Conservation (phyloP, 1,140 invertebrate species). For the Aphelenchoides fujianensis region DNA sequence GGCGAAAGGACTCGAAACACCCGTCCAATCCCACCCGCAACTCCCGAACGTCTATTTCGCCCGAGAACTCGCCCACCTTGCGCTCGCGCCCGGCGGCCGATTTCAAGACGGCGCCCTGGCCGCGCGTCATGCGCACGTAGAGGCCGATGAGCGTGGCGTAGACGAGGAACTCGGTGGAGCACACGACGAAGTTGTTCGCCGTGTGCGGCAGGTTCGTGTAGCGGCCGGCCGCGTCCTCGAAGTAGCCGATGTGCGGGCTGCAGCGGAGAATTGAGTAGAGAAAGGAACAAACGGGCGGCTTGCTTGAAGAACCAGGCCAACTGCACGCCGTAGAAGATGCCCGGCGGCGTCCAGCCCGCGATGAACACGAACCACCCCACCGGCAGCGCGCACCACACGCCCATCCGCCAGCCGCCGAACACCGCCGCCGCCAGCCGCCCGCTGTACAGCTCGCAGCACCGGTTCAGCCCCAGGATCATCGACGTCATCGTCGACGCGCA, state of each 20-base stretch:
- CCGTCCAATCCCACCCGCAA: too few species aligned
- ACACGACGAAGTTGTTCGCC: conserved; percentile 3
- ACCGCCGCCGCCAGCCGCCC: background rate
- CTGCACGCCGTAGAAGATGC: conserved; percentile 15
- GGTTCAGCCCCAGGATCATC: conserved; percentile 20
- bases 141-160: conserved; percentile 11
- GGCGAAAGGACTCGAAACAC: too few species aligned
- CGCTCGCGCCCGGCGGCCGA: background rate
- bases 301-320: conserved; percentile 21
- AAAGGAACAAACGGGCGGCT: too few species aligned
- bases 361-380: background rate
- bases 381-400: conserved; percentile 1
- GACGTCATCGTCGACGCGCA: conserved; percentile 12
- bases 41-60: too few species aligned
- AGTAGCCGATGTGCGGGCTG: conserved; percentile 11
- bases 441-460: conserved; percentile 15
- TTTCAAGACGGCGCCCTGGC: background rate
- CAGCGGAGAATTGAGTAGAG: too few species aligned
- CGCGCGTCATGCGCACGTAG: background rate
- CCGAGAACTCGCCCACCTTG: too few species aligned
- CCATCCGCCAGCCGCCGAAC: background rate
- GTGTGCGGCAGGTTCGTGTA: conserved; percentile 8
- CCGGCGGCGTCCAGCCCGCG: background rate
- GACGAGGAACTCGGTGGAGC: conserved; percentile 3
- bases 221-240: background rate